phyloP scores from a whole-genome alignment of 2,888 invertebrate genomes.

The Xestia xanthographa region DNA sequence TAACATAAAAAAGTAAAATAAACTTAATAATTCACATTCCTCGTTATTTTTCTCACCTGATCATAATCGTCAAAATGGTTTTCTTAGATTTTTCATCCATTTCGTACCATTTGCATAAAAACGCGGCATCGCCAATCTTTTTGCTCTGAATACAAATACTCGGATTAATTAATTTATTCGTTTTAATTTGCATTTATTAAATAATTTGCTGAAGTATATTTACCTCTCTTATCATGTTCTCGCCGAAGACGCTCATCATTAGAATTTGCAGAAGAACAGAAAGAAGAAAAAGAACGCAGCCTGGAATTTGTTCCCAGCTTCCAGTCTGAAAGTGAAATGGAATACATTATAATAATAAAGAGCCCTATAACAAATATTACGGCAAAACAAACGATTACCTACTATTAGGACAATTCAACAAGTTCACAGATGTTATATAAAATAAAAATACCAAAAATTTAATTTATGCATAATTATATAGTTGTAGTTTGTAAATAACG shows the following conservation, averaged over 20 bases:
- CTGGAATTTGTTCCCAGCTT: slow-evolving; percentile 76
- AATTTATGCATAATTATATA: too few relatives aligned
- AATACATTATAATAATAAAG: not conserved
- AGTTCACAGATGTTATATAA: too few relatives aligned
- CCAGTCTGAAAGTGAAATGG: slow-evolving; percentile 62
- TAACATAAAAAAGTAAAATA: too few relatives aligned
- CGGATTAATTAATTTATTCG: slow-evolving; percentile 15
- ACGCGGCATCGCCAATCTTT: slow-evolving; percentile 79
- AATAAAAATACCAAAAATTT: too few relatives aligned
- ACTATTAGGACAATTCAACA: too few relatives aligned
- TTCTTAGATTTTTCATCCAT: slow-evolving; percentile 80
- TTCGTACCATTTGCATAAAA: slow-evolving; percentile 79
- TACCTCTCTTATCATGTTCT: slow-evolving; percentile 82
- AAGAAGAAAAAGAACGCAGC: slow-evolving; percentile 76
- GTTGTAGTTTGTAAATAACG: too few relatives aligned
- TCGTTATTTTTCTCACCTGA: slow-evolving; percentile 64
- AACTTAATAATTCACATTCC: not conserved
- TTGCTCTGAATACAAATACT: slow-evolving; percentile 74
- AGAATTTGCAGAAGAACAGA: slow-evolving; percentile 82
- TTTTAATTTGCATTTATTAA: slow-evolving; percentile 24
- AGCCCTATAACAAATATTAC: too few relatives aligned
- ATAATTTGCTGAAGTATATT: slow-evolving; percentile 35
- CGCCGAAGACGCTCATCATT: slow-evolving; percentile 84
- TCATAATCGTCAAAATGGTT: slow-evolving; percentile 77
- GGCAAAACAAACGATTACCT: too few relatives aligned